Conservation (phyloP, 2,888 invertebrate species). For the Deroplatys truncata region DNA sequence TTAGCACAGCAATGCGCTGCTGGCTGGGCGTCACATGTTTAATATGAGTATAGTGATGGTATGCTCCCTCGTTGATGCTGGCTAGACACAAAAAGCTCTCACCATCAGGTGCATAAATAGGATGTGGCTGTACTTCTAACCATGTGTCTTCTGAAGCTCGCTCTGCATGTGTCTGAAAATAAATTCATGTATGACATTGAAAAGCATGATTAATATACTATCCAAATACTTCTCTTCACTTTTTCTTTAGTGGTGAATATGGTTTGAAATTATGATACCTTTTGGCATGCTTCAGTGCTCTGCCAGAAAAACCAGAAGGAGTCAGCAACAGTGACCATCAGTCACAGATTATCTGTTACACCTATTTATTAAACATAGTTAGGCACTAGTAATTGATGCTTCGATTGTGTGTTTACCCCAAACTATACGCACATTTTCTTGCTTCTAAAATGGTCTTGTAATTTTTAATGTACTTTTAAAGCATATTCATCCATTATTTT, state of each 20-base stretch:
- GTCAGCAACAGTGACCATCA: too few relatives aligned
- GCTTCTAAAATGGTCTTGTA: too few relatives aligned
- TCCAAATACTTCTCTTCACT: neutral
- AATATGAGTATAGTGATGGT: conserved; percentile 83
- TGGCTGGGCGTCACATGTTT: conserved; percentile 74
- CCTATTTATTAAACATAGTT: too few relatives aligned
- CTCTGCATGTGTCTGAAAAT: conserved; percentile 69
- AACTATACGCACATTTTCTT: too few relatives aligned
- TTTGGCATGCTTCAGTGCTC: too few relatives aligned
- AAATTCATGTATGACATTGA: conserved; percentile 25
- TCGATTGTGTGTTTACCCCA: too few relatives aligned
- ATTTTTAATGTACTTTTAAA: too few relatives aligned
- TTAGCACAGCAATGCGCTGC: conserved; percentile 77
- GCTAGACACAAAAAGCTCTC: conserved; percentile 79
- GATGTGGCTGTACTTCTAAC: conserved; percentile 80
- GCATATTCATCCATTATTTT: too few relatives aligned
- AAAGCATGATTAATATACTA: neutral
- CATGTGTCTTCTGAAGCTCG: conserved; percentile 79
- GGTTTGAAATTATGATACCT: too few relatives aligned
- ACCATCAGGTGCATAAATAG: conserved; percentile 78
- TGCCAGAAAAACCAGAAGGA: too few relatives aligned
- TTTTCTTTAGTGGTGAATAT: neutral
- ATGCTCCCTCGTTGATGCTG: conserved; percentile 77
- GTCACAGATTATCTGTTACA: too few relatives aligned
- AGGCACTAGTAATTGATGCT: too few relatives aligned